Percentiles rank a stretch among this genome's conserved stretches.
These are phyloP conservation scores for Spinibarbus caldwelli DNA, from an alignment of 2,797 vertebrate genomes.

Conservation along the genomic window DNA sequence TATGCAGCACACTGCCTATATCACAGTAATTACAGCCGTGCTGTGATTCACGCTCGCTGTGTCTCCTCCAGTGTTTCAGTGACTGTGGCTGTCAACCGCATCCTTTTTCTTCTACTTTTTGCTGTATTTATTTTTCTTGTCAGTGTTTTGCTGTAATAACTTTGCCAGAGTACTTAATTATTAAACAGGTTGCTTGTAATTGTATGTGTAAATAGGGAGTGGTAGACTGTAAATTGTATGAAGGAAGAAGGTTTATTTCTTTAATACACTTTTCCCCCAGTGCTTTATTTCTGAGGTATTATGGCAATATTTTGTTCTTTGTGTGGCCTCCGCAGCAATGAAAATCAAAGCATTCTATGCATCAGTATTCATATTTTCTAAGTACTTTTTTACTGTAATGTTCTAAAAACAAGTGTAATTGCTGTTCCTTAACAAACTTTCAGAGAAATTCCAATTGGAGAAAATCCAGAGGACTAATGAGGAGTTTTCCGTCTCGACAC, in stretches of 20 bases:
- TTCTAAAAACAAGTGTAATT: not conserved
- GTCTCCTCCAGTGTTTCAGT: conserved; percentile 48
- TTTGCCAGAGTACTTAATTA: conserved; percentile 55
- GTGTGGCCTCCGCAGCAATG: not conserved
- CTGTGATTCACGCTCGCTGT: conserved; percentile 66
- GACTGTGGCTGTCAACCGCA: conserved; percentile 53
- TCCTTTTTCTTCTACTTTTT: conserved; percentile 21
- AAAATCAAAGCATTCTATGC: not conserved
- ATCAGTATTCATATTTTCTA: not conserved
- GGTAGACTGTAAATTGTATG: not conserved
- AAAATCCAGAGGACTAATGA: not conserved
- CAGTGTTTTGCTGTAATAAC: conserved; percentile 48
- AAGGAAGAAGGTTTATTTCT: conserved; percentile 23
- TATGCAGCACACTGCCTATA: conserved; percentile 61
- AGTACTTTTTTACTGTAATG: not conserved
- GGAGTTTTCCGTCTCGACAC: not conserved
- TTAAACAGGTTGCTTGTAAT: conserved; percentile 39
- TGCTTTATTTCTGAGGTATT: conserved; percentile 33
- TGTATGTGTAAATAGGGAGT: not conserved
- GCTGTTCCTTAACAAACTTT: conserved; percentile 52
- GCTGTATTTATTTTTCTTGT: conserved; percentile 36
- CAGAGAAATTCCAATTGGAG: not conserved
- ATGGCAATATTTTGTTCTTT: conserved; percentile 4
- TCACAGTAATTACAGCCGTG: conserved; percentile 63
- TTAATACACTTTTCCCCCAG: conserved; percentile 42